Conservation (phyloP, 2,888 invertebrate genomes). For the Leptopterna dolabrata region DNA sequence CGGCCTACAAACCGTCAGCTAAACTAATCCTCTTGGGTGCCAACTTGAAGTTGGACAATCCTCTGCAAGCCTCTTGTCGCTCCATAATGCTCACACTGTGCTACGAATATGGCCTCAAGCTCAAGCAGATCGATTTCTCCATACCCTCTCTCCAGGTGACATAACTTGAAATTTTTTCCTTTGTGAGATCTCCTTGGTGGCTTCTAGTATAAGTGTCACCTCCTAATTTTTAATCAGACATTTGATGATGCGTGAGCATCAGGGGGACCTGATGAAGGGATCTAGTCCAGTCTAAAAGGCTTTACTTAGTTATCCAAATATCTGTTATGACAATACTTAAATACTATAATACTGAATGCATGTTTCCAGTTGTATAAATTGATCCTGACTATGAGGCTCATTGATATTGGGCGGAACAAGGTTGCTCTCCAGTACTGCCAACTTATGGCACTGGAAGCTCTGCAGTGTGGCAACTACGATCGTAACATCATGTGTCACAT, state of each 20-base stretch:
- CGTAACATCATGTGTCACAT: constrained; percentile 63
- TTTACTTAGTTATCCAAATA: too few species aligned
- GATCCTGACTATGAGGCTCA: constrained; percentile 80
- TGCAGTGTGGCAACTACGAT: constrained; percentile 67
- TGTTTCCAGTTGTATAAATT: constrained; percentile 84
- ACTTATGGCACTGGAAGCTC: constrained; percentile 74
- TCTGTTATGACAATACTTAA: too few species aligned
- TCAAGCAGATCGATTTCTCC: constrained; percentile 79
- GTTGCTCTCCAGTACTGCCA: constrained; percentile 86
- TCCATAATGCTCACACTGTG: constrained; percentile 95
- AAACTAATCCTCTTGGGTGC: constrained; percentile 86
- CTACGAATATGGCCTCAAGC: constrained; percentile 90
- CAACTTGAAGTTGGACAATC: constrained; percentile 74
- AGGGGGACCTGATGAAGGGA: not conserved
- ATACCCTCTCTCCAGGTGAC: constrained; percentile 80
- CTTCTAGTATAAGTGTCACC: too few species aligned
- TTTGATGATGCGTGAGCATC: not conserved
- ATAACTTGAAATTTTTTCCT: not conserved
- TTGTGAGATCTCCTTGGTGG: too few species aligned
- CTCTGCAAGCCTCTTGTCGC: constrained; percentile 80
- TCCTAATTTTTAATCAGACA: not conserved
- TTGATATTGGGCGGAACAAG: constrained; percentile 76
- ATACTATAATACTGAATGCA: too few species aligned
- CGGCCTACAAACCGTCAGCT: constrained; percentile 66
- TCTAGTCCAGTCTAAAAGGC: too few species aligned